Conservation (phyloP, 53 echinoderm and acorn worm species). For the Astropecten irregularis region DNA sequence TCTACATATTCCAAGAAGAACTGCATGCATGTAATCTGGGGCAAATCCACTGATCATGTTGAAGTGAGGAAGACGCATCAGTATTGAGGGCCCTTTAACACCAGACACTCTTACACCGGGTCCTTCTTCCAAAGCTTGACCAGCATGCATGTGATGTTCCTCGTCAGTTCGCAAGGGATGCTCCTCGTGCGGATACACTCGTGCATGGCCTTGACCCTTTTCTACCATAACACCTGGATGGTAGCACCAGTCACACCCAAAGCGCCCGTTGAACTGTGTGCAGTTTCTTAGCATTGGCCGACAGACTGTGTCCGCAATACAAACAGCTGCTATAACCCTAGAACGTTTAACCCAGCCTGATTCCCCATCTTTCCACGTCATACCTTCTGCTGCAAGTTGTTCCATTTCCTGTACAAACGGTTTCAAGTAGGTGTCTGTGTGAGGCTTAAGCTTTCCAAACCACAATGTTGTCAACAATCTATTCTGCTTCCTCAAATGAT, state of each 20-base stretch:
- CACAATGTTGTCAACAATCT: constrained; percentile 19
- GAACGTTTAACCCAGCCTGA: neutral
- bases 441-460: constrained; percentile 3
- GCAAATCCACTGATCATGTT: too few relatives aligned
- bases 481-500: neutral
- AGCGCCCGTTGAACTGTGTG: constrained; percentile 3
- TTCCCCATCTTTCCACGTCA: neutral
- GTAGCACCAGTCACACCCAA: constrained; percentile 25
- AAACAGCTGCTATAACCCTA: neutral
- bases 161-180: neutral
- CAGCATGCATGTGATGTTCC: neutral
- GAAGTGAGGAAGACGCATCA: too few relatives aligned
- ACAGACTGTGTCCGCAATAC: neutral
- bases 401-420: constrained; percentile 1
- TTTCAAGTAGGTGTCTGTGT: constrained; percentile 3
- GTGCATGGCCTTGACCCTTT: neutral
- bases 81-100: too few relatives aligned
- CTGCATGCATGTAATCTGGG: too few relatives aligned
- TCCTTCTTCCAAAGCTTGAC: neutral
- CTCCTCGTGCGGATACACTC: constrained; percentile 10
- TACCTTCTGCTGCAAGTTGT: neutral
- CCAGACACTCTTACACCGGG: too few relatives aligned
- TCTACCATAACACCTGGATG: neutral
- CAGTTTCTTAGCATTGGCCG: neutral
- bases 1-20: too few relatives aligned